phyloP scores from a whole-genome alignment of 2,888 invertebrate species.

The Helleia helle region DNA sequence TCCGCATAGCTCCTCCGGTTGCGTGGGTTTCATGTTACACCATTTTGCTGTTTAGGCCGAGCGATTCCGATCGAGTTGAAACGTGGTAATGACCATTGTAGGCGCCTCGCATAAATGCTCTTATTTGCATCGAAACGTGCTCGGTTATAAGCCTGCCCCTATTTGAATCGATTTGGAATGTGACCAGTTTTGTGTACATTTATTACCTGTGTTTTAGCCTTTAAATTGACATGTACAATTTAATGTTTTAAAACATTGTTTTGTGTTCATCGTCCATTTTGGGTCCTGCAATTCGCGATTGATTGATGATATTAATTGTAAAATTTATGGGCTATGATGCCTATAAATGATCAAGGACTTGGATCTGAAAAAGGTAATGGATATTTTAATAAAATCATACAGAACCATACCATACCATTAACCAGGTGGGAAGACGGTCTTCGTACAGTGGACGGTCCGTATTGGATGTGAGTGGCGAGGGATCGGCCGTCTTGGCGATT shows the following conservation, averaged over 20 bases:
- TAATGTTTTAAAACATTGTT: background rate
- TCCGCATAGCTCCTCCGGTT: conserved; percentile 29
- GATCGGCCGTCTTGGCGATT: no score
- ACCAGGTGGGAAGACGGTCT: no score
- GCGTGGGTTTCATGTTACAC: conserved; percentile 47
- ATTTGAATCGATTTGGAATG: conserved; percentile 34
- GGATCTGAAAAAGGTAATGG: no score
- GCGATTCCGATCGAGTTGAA: conserved; percentile 50
- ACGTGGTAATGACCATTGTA: conserved; percentile 61
- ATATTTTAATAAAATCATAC: no score
- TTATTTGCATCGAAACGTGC: conserved; percentile 61
- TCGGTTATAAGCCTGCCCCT: conserved; percentile 38
- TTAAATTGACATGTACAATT: conserved; percentile 4
- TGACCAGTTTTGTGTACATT: conserved; percentile 28
- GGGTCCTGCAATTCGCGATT: no score
- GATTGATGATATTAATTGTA: no score
- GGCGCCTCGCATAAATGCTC: conserved; percentile 51
- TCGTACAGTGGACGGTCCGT: no score
- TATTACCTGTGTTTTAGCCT: conserved; percentile 26
- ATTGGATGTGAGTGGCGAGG: no score
- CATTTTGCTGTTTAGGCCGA: conserved; percentile 53
- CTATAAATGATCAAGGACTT: no score
- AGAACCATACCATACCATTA: no score
- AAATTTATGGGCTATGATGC: no score
- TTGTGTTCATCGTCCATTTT: no score